Conservation (phyloP, 2,113 vertebrate genomes). For the Jaculus jaculus region DNA sequence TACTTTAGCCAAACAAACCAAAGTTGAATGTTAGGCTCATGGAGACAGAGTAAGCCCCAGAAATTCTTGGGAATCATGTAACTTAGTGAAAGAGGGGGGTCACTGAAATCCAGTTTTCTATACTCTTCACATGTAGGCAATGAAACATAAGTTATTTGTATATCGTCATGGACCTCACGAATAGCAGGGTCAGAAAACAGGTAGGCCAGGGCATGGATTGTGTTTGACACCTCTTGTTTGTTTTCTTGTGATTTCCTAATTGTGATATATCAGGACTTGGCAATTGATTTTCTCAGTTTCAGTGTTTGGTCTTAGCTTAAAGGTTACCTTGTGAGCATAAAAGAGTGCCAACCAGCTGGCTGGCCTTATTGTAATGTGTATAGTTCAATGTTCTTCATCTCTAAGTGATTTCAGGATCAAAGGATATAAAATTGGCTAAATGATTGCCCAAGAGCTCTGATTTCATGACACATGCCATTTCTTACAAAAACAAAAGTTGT, state of each 20-base stretch:
- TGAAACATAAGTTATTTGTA: not conserved
- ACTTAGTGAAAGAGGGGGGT: not conserved
- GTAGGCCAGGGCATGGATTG: not conserved
- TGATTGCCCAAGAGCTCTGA: not conserved
- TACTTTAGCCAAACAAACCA: slow-evolving; percentile 4
- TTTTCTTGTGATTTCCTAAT: not conserved
- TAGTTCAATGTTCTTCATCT: not conserved
- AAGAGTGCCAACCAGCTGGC: not conserved
- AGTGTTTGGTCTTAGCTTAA: not conserved
- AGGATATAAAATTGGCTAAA: not conserved
- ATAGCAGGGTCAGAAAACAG: not conserved
- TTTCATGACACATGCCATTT: slow-evolving; percentile 11
- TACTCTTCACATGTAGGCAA: not conserved
- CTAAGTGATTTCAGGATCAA: not conserved
- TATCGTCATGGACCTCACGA: not conserved
- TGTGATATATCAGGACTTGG: not conserved
- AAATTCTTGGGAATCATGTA: not conserved
- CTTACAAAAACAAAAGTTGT: slow-evolving; percentile 43
- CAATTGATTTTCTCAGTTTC: not conserved
- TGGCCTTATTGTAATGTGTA: not conserved
- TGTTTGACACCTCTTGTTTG: not conserved
- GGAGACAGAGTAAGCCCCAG: not conserved
- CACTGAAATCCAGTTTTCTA: not conserved
- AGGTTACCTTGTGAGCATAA: not conserved
- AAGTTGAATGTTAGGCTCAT: not conserved